Evolutionary conservation across 35 echinoderm and acorn worm genomes (phyloP), one percentile per base, ranked within the genome.

Genomic region (Heliocidaris tuberculata): DNA sequence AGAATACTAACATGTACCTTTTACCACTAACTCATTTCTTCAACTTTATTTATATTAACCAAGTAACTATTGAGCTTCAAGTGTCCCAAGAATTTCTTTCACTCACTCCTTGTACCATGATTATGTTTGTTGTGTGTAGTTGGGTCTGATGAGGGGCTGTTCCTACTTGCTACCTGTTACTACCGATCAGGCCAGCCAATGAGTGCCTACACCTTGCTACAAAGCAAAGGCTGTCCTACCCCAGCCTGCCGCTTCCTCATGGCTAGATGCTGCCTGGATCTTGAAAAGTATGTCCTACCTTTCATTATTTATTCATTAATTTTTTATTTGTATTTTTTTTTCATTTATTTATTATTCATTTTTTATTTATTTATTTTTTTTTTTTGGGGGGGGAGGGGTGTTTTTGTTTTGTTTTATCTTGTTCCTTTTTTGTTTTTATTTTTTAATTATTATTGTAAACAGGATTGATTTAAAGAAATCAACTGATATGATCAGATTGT

Each of bases 121-220:
- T 27, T 42, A 42, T 42, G 35, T 42, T 7, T 78, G 19, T 78
- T n/a, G 2, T 21, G 19, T 78, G 21, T 78, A 99, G 98, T 99
- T 49, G 98, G 95, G 42, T 96, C 97, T 47, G 98, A 99, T 96
- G 98, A 99, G 48, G 96, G 95, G 2, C 92, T 99, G 21, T 99
- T 99, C 93, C 96, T 99, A 11, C 94, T 99, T 32, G 98, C 96
- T 9, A 99, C 98, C 6, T 99, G 98, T 78, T 99, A 99, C 86
- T 99, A 97, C 95, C 92, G 98, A 48, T 95, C 96, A 85, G 98
- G 98, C 85, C 95, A 97, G 49, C 94, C 96, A 30, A 99, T 96
- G 88, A 95, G 94, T 56, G 96, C 98, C 31, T 95, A 99, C 94
- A 92, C 96, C 24, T 92, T 99, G 15, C 95, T 99, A 7, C 94